Percentiles rank a stretch among this genome's conserved stretches.
Evolutionary conservation across 1,140 invertebrate genomes (phyloP).

Genomic region (Leptonema lineaticorne): DNA sequence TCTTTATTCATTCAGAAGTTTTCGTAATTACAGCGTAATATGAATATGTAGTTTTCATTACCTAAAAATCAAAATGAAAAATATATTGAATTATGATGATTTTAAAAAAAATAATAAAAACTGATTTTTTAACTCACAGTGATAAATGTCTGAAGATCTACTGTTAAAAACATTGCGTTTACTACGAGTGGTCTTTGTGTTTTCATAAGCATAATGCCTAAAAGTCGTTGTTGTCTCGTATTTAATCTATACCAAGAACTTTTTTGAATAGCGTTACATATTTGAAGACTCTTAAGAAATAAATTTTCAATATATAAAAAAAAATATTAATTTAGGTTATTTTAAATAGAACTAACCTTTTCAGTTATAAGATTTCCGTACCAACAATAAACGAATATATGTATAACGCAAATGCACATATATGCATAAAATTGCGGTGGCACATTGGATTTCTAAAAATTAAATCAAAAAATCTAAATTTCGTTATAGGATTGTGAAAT

Average conservation of each 20-base stretch:
- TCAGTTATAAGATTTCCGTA: conserved; percentile 19
- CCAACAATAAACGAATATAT: conserved; percentile 31
- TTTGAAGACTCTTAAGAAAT: conserved; percentile 2
- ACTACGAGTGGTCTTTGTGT: background rate
- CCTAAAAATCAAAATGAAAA: conserved; percentile 27
- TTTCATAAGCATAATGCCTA: conserved; percentile 6
- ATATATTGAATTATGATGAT: background rate
- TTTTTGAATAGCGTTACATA: conserved; percentile 6
- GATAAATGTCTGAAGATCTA: background rate
- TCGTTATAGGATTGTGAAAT: too few relatives aligned
- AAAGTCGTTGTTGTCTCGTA: background rate
- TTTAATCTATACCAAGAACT: conserved; percentile 13
- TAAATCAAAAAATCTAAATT: too few relatives aligned
- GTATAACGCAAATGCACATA: background rate
- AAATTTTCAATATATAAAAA: background rate
- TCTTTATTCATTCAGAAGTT: too few relatives aligned
- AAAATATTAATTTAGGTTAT: background rate
- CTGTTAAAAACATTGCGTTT: background rate
- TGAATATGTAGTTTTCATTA: conserved; percentile 25
- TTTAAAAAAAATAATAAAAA: background rate
- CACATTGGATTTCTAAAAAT: conserved; percentile 17
- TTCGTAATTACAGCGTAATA: conserved; percentile 23
- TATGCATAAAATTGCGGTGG: conserved; percentile 16
- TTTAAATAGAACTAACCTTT: conserved; percentile 1
- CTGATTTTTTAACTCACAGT: conserved; percentile 18